Evolutionary conservation across 2,888 invertebrate species (phyloP).

Genomic region (Drosophila neonasuta): DNA sequence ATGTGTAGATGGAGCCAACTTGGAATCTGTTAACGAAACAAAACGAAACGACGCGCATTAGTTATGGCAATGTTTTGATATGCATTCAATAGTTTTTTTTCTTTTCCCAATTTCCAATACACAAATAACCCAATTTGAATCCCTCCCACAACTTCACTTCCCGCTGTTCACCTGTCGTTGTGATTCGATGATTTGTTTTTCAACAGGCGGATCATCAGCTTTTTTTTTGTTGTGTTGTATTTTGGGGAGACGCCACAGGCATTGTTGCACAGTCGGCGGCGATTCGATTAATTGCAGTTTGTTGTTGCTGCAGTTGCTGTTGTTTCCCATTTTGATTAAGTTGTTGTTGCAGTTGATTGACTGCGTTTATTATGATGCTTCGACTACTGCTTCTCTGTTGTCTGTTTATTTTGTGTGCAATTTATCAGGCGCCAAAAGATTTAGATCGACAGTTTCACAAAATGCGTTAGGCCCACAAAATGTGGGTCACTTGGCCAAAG

Average conservation of each 20-base stretch:
- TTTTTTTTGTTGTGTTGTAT: constrained; percentile 10
- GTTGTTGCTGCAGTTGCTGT: constrained; percentile 23
- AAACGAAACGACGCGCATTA: constrained; percentile 21
- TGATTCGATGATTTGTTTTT: constrained; percentile 48
- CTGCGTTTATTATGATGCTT: constrained; percentile 22
- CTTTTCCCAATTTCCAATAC: not conserved
- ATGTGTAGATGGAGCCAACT: constrained; percentile 96
- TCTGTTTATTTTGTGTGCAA: constrained; percentile 55
- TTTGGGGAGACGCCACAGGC: constrained; percentile 35
- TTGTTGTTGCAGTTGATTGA: constrained; percentile 62
- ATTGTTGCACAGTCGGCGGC: constrained; percentile 24
- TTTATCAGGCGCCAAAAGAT: constrained; percentile 70
- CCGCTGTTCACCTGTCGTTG: constrained; percentile 49
- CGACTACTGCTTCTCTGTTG: constrained; percentile 20
- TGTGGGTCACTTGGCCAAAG: constrained; percentile 51
- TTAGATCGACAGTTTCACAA: constrained; percentile 43
- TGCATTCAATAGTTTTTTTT: constrained; percentile 33
- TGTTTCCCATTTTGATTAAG: constrained; percentile 56
- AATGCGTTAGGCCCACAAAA: constrained; percentile 29
- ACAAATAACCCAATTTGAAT: constrained; percentile 18
- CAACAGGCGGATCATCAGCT: constrained; percentile 24
- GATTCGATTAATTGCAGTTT: constrained; percentile 44
- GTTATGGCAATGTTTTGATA: constrained; percentile 36
- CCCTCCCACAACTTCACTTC: not conserved
- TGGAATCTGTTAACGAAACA: constrained; percentile 86